Base-by-base conservation (phyloP, 2,888 invertebrate genomes). In the Euplexia lucipara region DNA sequence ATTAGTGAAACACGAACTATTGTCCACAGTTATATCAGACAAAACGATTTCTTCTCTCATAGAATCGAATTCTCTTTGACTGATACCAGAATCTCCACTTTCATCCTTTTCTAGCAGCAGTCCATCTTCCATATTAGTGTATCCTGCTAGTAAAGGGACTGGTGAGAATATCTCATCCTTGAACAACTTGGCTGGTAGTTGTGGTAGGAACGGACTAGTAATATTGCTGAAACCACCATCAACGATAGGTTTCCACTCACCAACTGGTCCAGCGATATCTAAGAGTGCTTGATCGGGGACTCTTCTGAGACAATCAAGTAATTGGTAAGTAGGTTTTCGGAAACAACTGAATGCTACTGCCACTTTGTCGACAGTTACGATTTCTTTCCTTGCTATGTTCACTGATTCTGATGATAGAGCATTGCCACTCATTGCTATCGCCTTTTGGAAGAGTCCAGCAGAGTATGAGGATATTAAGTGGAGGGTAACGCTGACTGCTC, bases 381-480 rank as follows among this genome's bases (percentile, higher is more conserved):
- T 87, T 86, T 97, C 97, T 74, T 96, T 96, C 71, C 96, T 93
- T 0, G 97, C 96, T 54, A 96, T 95, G 65, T 96, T 96, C 0
- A 98, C 96, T 2, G 96, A 96, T 3, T 95, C 95, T 35, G 96
- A 95, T 32, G 96, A 95, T 6, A 97, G 89, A 0, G 97, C 96
- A 83, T 97, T 97, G 0, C 98, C 98, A 73, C 98, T 98, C 98
- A 98, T 98, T 14, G 97, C 96, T 54, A 98, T 97, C 0, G 97
- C 97, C 88, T 97, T 96, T 69, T 97, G 89, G 81, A 98, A 98
- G 48, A 97, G 95, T 26, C 96, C 97, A 42, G 96, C 94, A 0
- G 97, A 97, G 88, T 96, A 96, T 56, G 96, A 95, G 2, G 97
- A 97, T 34, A 97, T 93, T 86, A 98, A 93, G 88, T 98, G 98